These are phyloP conservation scores for Dioctria rufipes DNA, from an alignment of 2,888 invertebrate species.

Conservation along the genomic window DNA sequence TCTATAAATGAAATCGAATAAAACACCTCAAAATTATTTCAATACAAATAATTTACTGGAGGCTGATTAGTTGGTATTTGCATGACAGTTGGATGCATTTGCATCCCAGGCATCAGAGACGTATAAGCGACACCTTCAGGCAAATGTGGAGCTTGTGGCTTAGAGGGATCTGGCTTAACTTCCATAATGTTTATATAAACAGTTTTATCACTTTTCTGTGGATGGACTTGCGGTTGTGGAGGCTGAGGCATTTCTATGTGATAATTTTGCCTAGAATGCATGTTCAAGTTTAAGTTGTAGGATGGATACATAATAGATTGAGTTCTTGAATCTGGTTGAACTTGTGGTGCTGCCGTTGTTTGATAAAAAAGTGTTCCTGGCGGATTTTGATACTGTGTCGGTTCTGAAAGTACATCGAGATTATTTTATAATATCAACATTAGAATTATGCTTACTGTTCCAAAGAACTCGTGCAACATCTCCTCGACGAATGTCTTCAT, in stretches of 20 bases:
- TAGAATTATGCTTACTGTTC: conserved; percentile 82
- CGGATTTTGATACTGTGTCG: conserved; percentile 73
- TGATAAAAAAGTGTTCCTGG: conserved; percentile 73
- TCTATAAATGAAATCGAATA: conserved; percentile 69
- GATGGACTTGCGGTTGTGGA: conserved; percentile 61
- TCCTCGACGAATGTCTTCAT: conserved; percentile 85
- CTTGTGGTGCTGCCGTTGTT: conserved; percentile 71
- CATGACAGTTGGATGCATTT: conserved; percentile 68
- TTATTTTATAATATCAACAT: not conserved
- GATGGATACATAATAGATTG: conserved; percentile 67
- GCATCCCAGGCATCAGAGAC: conserved; percentile 67
- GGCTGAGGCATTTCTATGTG: conserved; percentile 67
- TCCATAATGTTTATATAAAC: conserved; percentile 62
- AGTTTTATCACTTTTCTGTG: conserved; percentile 56
- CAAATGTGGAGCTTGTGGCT: conserved; percentile 65
- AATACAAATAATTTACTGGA: conserved; percentile 48
- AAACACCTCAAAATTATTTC: not conserved
- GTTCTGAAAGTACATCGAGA: conserved; percentile 67
- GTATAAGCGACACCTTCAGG: conserved; percentile 69
- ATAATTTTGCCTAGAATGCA: conserved; percentile 68
- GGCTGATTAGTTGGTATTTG: conserved; percentile 60
- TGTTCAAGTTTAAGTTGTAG: conserved; percentile 65
- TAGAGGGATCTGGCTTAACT: conserved; percentile 67
- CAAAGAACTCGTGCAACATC: conserved; percentile 88
- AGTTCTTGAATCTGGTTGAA: conserved; percentile 68